Evolutionary conservation across 1,140 invertebrate species (phyloP), one percentile per base, ranked within the genome.

Genomic region (Acromyrmex charruanus): DNA sequence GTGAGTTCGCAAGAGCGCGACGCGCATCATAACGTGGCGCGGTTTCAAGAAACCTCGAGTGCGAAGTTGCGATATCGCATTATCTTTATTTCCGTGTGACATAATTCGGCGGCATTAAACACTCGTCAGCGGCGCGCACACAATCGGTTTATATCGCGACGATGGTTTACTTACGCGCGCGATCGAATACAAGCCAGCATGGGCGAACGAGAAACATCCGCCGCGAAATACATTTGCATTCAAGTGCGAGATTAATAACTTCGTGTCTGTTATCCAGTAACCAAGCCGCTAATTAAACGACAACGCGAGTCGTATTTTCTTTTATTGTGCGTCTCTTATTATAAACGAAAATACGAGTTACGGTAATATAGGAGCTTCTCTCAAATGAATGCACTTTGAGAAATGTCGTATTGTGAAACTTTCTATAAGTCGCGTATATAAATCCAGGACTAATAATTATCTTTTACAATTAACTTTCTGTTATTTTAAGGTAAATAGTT

Each of bases 81-180:
- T 84, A 84, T 84, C 80, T 75, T 61, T 84, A 84, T 84, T 84
- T 84, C 69, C 80, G 80, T 51, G 69, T 84, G 65, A 85, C 65
- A 87, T 87, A 80, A 85, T 85, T 71, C 63, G 66, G 18, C 16
- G 55, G 58, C 53, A 74, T 84, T 84, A 86, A 87, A 84, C 14
- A n/a, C 80, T 84, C 69, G 55, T 84, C 69, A 59, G 66, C 44
- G 66, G 28, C 10, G 44, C 25, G 53, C 66, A 59, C 31, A 84
- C 69, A 84, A 84, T 74, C 25, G 68, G 12, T 51, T 82, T 74
- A 59, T 59, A 59, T 31, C 28, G 31, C 35, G 21, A 25, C 25
- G 49, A 31, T 6, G 31, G 31, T 16, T 44, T 35, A 18, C 10
- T 28, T 18, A 25, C 31, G 31, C n/a, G 28, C 31, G 49, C n/a